These are phyloP conservation scores for Brassicogethes aeneus DNA, from an alignment of 2,888 invertebrate genomes.

Conservation along the genomic window DNA sequence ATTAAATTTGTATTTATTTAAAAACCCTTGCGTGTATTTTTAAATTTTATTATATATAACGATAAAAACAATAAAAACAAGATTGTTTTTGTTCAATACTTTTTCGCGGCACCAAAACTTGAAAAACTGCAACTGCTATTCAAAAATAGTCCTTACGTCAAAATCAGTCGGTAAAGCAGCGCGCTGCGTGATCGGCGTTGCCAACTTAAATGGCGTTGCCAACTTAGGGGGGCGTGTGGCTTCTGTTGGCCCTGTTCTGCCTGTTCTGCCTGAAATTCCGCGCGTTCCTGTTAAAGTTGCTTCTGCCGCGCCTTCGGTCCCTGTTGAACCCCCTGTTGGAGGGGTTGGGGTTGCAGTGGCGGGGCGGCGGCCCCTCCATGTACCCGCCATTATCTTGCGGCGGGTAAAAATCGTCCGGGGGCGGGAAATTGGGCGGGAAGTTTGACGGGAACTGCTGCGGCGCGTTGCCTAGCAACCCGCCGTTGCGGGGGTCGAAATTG, in stretches of 20 bases:
- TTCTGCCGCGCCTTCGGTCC: slow-evolving; percentile 20
- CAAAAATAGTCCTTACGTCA: too few relatives aligned
- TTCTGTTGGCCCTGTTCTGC: slow-evolving; percentile 26
- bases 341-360: slow-evolving; percentile 16
- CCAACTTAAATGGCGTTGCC: background rate
- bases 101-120: too few relatives aligned
- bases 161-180: too few relatives aligned
- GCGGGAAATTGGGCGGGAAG: slow-evolving; percentile 36
- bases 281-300: slow-evolving; percentile 23
- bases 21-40: too few relatives aligned
- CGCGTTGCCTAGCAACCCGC: slow-evolving; percentile 30
- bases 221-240: slow-evolving; percentile 31
- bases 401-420: slow-evolving; percentile 45
- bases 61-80: too few relatives aligned
- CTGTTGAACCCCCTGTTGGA: slow-evolving; percentile 24
- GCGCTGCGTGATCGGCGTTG: background rate
- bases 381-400: slow-evolving; percentile 21
- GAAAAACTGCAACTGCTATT: too few relatives aligned
- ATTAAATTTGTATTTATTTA: too few relatives aligned
- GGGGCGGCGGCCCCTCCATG: slow-evolving; percentile 8
- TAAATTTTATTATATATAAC: too few relatives aligned
- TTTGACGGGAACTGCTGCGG: slow-evolving; percentile 15
- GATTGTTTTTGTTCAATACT: too few relatives aligned
- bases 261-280: slow-evolving; percentile 28
- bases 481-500: slow-evolving; percentile 37